phyloP scores from a whole-genome alignment of 1,140 invertebrate species.

The Calycopis cecrops region DNA sequence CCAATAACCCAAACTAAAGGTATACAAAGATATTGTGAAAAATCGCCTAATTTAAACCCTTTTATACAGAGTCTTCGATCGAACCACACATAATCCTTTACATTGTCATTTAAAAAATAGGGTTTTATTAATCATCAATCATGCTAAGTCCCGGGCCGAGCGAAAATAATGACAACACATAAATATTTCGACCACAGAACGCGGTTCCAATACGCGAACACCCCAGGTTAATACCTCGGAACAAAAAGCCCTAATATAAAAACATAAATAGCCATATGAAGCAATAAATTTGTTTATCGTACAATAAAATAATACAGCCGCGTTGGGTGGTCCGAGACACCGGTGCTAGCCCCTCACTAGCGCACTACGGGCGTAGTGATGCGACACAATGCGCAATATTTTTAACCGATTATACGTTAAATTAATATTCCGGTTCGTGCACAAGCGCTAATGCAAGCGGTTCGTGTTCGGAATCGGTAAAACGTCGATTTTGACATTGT shows the following conservation, averaged over 20 bases:
- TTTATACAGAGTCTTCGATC: too few species aligned
- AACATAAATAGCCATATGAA: conserved; percentile 70
- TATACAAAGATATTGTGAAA: too few species aligned
- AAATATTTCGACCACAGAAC: conserved; percentile 16
- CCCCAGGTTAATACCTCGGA: conserved; percentile 46
- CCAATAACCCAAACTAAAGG: too few species aligned
- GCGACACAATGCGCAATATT: neutral
- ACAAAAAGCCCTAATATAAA: conserved; percentile 68
- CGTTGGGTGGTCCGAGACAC: conserved; percentile 58
- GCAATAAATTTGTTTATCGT: conserved; percentile 74
- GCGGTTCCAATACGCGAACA: conserved; percentile 19
- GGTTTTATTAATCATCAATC: conserved; percentile 16
- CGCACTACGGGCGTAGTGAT: conserved; percentile 48
- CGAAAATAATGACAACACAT: conserved; percentile 11
- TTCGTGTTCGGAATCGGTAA: too few species aligned
- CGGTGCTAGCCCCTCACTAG: conserved; percentile 36
- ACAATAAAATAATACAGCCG: conserved; percentile 72
- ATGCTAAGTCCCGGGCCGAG: conserved; percentile 1
- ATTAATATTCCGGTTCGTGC: too few species aligned
- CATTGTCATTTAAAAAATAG: conserved; percentile 14
- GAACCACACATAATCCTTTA: conserved; percentile 1
- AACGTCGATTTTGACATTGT: too few species aligned
- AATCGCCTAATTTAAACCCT: too few species aligned
- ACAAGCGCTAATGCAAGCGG: too few species aligned
- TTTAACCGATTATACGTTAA: too few species aligned